Conservation (phyloP, 2,888 invertebrate genomes). For the Pachymerium ferrugineum region DNA sequence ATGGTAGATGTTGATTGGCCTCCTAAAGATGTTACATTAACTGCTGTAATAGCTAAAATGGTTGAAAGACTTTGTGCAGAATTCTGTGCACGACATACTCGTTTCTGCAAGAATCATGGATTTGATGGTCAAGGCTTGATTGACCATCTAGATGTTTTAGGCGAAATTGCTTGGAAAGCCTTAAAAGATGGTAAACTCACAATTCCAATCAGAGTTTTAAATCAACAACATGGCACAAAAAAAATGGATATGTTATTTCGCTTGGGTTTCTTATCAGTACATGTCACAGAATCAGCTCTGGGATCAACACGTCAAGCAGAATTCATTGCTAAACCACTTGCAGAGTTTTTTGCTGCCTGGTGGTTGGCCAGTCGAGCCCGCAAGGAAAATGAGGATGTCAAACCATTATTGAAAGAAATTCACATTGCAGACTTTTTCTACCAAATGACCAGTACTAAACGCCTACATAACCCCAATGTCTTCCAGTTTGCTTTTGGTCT, state of each 20-base stretch:
- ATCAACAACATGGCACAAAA: constrained; percentile 12
- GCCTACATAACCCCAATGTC: constrained; percentile 14
- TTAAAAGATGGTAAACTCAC: background rate
- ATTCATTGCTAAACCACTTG: constrained; percentile 22
- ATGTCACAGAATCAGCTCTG: constrained; percentile 1
- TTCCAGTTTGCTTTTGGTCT: constrained; percentile 30
- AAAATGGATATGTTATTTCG: constrained; percentile 6
- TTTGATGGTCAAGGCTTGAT: constrained; percentile 11
- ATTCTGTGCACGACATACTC: background rate
- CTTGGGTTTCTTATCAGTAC: constrained; percentile 13
- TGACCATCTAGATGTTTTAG: constrained; percentile 5
- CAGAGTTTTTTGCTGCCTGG: constrained; percentile 28
- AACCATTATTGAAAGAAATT: constrained; percentile 6
- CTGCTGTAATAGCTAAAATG: background rate
- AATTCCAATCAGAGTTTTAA: background rate
- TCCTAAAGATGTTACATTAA: background rate
- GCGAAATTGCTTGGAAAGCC: constrained; percentile 28
- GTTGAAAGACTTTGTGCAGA: background rate
- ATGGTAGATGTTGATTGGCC: constrained; percentile 1
- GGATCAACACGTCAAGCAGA: constrained; percentile 26
- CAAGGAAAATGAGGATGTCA: constrained; percentile 8
- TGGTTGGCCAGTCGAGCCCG: constrained; percentile 20
- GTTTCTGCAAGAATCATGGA: constrained; percentile 11
- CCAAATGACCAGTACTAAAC: constrained; percentile 27
- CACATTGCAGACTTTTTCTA: constrained; percentile 30